These are phyloP conservation scores for Callipepla californica DNA, from an alignment of 2,113 vertebrate species.

Conservation along the genomic window DNA sequence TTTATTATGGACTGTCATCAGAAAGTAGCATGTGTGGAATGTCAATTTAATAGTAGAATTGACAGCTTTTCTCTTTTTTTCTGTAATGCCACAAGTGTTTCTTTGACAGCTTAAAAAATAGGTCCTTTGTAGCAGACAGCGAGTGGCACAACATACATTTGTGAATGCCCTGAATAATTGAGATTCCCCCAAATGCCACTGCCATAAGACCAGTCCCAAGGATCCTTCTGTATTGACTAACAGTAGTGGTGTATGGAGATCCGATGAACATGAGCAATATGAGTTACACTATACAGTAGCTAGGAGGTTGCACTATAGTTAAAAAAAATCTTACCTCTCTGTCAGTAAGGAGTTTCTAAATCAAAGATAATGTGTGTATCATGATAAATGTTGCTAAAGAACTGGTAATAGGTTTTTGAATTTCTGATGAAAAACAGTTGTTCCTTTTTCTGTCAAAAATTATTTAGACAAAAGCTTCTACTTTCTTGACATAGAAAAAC, in stretches of 20 bases:
- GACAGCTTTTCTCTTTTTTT: conserved; percentile 86
- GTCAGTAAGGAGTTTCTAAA: not conserved
- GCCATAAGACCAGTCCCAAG: conserved; percentile 81
- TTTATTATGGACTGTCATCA: conserved; percentile 80
- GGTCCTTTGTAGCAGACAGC: conserved; percentile 87
- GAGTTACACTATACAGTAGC: conserved; percentile 39
- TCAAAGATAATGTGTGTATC: not conserved
- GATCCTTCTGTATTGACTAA: conserved; percentile 79
- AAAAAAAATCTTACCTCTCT: not conserved
- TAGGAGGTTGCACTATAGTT: not conserved
- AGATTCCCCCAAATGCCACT: conserved; percentile 88
- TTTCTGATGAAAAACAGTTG: not conserved
- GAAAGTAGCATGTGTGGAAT: conserved; percentile 90
- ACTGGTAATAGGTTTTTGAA: not conserved
- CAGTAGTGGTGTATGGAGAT: conserved; percentile 22
- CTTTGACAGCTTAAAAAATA: conserved; percentile 96
- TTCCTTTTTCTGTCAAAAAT: not conserved
- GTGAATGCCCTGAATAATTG: conserved; percentile 93
- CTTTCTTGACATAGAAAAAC: not conserved
- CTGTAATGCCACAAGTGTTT: conserved; percentile 88
- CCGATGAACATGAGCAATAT: not conserved
- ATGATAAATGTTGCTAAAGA: not conserved
- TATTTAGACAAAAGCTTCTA: not conserved
- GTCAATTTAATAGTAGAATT: conserved; percentile 93
- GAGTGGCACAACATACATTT: conserved; percentile 94